phyloP scores from a whole-genome alignment of 2,888 invertebrate genomes.

The Rotaria magnacalcarata region DNA sequence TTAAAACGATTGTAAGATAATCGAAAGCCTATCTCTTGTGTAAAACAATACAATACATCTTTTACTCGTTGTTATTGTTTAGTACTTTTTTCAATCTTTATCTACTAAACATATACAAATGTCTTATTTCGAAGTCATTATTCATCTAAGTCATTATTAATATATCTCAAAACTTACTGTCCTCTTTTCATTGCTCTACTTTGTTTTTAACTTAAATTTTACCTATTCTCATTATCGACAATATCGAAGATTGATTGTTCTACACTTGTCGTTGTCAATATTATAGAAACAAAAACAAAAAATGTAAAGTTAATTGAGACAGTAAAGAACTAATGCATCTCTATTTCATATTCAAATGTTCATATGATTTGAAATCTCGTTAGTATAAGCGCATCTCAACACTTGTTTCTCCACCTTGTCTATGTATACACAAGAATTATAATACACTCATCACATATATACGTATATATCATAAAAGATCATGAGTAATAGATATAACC shows the following conservation, averaged over 20 bases:
- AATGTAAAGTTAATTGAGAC: conserved; percentile 14
- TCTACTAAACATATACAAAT: not conserved
- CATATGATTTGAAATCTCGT: not conserved
- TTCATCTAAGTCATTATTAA: not conserved
- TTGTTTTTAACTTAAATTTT: not conserved
- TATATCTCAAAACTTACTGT: not conserved
- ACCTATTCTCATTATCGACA: not conserved
- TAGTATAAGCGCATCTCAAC: conserved; percentile 15
- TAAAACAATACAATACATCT: not conserved
- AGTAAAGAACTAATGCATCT: not conserved
- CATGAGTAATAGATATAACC: conserved; percentile 24
- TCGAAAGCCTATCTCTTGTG: not conserved
- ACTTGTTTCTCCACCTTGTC: conserved; percentile 13
- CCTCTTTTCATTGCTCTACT: not conserved
- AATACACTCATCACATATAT: not conserved
- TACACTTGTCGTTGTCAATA: not conserved
- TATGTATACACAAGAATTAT: conserved; percentile 10
- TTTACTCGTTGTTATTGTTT: not conserved
- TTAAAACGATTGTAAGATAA: not conserved
- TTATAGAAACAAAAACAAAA: not conserved
- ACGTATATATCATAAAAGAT: not conserved
- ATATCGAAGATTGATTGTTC: conserved; percentile 1
- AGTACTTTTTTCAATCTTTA: not conserved
- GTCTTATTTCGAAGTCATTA: conserved; percentile 18
- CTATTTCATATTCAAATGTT: not conserved